Base-by-base conservation (phyloP, 2,888 invertebrate genomes). In the Zaprionus lineosus region DNA sequence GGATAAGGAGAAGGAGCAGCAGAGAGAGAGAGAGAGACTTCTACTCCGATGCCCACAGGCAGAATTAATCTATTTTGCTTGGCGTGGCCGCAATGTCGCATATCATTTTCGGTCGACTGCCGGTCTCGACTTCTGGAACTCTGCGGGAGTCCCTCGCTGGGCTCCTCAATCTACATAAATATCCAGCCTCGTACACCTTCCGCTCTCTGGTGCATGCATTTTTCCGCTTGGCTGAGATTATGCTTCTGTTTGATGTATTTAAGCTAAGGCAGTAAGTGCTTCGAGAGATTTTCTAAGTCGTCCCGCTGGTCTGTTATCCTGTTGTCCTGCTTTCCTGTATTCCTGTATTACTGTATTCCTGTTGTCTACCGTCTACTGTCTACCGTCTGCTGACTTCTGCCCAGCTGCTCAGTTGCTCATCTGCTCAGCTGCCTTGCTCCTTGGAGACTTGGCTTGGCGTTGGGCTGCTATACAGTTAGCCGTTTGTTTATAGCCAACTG, bases 1-100 rank as follows among this genome's bases (percentile, higher is more conserved):
- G 8, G 15, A 31, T 19, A 9, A 8, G 7, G 11, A 9, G 9
- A 12, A 9, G 18, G 24, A 9, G 28, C 7, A 3, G 29, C 1
- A 18, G 43, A 3, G 16, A 7, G 48, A 43, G 48, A n/a, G n/a
- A n/a, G 56, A 65, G 39, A 58, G 53, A 53, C 63, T 74, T 77
- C 76, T 76, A 78, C 59, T 47, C 61, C 69, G 77, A 68, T 82
- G 78, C 52, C 79, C 78, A 67, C 83, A 78, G 83, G 74, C 67
- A 78, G 79, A 78, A 78, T 82, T 82, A 78, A 78, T 78, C 83
- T 78, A 82, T 82, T 82, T 82, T 78, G 70, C 75, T 75, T 82
- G 73, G 71, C 79, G 75, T 82, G 76, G 75, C 73, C 78, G 75
- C 83, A 82, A 60, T 70, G 76, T 81, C 76, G 76, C 82, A 74